Percentiles rank a stretch among this genome's conserved stretches.
Conservation (phyloP, 2,888 invertebrate genomes). For the Tetramorium bicarinatum region DNA sequence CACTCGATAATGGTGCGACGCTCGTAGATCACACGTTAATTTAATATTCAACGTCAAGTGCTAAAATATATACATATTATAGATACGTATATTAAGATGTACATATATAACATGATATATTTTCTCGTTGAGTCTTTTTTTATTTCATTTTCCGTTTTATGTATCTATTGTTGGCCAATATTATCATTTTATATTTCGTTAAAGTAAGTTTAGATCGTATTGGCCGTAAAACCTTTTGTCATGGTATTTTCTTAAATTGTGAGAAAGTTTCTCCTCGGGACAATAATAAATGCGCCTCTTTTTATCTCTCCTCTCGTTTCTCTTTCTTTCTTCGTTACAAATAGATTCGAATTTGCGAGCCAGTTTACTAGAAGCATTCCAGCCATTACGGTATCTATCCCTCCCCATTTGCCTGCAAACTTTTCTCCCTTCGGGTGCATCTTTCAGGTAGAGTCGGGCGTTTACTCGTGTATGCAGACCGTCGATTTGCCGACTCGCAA, state of each 20-base stretch:
- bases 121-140: not conserved
- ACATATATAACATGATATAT: not conserved
- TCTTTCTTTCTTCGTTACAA: slow-evolving; percentile 36
- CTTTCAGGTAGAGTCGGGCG: slow-evolving; percentile 41
- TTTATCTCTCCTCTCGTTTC: slow-evolving; percentile 4
- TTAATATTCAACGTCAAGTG: slow-evolving; percentile 18
- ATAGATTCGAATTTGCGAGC: slow-evolving; percentile 50
- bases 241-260: not conserved
- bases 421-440: slow-evolving; percentile 48
- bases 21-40: slow-evolving; percentile 3
- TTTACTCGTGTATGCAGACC: slow-evolving; percentile 38
- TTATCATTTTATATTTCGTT: not conserved
- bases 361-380: slow-evolving; percentile 44
- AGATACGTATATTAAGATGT: too few relatives aligned
- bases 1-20: not conserved
- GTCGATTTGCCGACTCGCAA: slow-evolving; percentile 50
- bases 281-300: slow-evolving; percentile 37
- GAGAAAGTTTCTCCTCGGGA: not conserved
- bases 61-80: not conserved
- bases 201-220: not conserved
- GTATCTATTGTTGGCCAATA: not conserved
- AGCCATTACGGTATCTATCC: slow-evolving; percentile 51
- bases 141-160: not conserved
- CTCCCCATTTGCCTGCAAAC: slow-evolving; percentile 52
- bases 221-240: not conserved